Evolutionary conservation across 2,797 vertebrate species (phyloP).

Genomic region (Cynopterus sphinx): DNA sequence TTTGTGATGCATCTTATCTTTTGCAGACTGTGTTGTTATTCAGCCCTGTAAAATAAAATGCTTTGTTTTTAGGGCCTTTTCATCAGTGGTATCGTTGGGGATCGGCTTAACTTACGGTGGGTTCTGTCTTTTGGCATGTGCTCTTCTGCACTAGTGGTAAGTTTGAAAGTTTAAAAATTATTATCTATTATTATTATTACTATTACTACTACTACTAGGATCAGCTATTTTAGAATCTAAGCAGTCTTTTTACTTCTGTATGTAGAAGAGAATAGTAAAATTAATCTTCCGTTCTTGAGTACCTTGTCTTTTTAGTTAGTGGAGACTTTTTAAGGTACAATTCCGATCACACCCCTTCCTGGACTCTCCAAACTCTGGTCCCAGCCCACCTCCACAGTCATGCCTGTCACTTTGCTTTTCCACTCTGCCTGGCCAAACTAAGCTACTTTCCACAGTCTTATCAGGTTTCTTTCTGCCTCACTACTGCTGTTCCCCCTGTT

Average conservation of each 20-base stretch:
- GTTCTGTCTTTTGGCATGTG: slow-evolving; percentile 96
- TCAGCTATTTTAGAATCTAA: not conserved
- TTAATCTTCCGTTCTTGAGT: not conserved
- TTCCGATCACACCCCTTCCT: not conserved
- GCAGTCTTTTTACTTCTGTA: not conserved
- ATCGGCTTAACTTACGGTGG: slow-evolving; percentile 94
- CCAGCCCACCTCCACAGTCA: rapidly evolving
- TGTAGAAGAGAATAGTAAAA: not conserved
- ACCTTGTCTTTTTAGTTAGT: not conserved
- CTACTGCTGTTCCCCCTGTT: not conserved
- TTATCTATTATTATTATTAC: not conserved
- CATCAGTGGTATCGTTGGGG: slow-evolving; percentile 94
- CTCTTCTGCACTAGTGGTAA: slow-evolving; percentile 95
- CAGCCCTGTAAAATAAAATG: not conserved
- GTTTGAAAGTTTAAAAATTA: slow-evolving; percentile 60
- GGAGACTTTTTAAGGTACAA: not conserved
- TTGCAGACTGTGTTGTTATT: not conserved
- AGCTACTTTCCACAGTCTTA: rapidly evolving
- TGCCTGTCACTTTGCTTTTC: not conserved
- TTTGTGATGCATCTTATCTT: not conserved
- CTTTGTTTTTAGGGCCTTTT: slow-evolving; percentile 92
- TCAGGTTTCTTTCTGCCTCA: not conserved
- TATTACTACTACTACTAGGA: not conserved
- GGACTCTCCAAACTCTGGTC: not conserved
- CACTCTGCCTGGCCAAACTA: not conserved